Evolutionary conservation across 2,113 vertebrate species (phyloP).

Genomic region (Aramus guarauna): DNA sequence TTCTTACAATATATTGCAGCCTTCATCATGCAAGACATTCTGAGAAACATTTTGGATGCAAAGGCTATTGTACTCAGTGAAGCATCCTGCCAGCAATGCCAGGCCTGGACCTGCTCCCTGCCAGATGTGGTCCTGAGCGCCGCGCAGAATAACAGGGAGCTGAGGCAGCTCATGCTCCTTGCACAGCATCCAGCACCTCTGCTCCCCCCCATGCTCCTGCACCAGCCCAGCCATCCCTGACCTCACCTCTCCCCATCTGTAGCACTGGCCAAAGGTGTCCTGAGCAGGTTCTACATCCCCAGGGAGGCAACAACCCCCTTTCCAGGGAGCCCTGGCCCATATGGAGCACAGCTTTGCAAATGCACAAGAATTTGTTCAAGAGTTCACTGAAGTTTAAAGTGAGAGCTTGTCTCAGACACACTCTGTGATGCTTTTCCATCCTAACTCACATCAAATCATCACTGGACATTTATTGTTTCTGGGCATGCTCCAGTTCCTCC

Average conservation of each 20-base stretch:
- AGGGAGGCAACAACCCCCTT: neutral
- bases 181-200: neutral
- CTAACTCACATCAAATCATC: slow-evolving; percentile 41
- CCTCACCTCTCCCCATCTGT: neutral
- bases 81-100: neutral
- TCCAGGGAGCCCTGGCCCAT: neutral
- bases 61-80: neutral
- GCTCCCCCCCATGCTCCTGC: neutral
- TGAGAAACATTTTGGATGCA: neutral
- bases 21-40: neutral
- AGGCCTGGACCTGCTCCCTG: neutral
- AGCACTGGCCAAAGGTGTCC: neutral
- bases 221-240: neutral
- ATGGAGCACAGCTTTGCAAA: slow-evolving; percentile 34
- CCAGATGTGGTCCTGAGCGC: neutral
- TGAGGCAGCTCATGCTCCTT: neutral
- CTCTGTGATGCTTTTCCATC: slow-evolving; percentile 56
- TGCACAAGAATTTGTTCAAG: neutral
- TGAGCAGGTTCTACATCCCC: neutral
- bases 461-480: slow-evolving; percentile 65
- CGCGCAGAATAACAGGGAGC: neutral
- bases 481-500: slow-evolving; percentile 51
- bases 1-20: neutral
- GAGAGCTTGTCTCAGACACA: slow-evolving; percentile 19
- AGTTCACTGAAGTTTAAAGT: slow-evolving; percentile 16